phyloP scores from a whole-genome alignment of 2,113 vertebrate species.

The Meles meles region DNA sequence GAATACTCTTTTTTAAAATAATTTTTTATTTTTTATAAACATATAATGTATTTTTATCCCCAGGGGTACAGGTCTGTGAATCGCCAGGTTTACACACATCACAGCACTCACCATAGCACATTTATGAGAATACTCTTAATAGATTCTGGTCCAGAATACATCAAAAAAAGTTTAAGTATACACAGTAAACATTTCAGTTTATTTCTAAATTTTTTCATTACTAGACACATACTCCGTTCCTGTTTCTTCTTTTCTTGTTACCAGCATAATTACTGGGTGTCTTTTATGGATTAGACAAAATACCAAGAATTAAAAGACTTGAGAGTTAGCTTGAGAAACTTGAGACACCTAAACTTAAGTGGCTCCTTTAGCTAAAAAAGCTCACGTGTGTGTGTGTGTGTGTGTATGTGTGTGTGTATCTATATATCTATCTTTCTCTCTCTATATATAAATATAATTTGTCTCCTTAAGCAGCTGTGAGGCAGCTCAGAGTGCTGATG shows the following conservation, averaged over 20 bases:
- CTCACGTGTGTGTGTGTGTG: not conserved
- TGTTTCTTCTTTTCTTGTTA: conserved; percentile 31
- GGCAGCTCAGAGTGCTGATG: not conserved
- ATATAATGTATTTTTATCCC: too few relatives aligned
- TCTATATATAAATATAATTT: not conserved
- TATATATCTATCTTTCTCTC: too few relatives aligned
- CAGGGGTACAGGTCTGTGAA: too few relatives aligned
- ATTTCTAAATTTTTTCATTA: not conserved
- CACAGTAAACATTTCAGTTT: not conserved
- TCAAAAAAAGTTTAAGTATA: conserved; percentile 22
- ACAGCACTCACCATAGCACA: too few relatives aligned
- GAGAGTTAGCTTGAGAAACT: conserved; percentile 25
- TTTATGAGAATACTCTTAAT: not conserved
- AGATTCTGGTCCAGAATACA: not conserved
- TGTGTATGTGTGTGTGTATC: not conserved
- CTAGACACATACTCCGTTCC: not conserved
- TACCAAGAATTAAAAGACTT: conserved; percentile 26
- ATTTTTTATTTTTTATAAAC: too few relatives aligned
- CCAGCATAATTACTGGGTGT: conserved; percentile 12
- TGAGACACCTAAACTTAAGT: conserved; percentile 40
- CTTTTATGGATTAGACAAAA: not conserved
- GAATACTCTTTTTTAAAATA: not conserved
- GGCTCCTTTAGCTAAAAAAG: not conserved
- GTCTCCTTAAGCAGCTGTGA: not conserved
- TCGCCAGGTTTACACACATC: too few relatives aligned